A percentile compares a stretch with the other conserved stretches of the same genome.
Evolutionary conservation across 2,888 invertebrate species (phyloP).

Genomic region (Callinectes sapidus): DNA sequence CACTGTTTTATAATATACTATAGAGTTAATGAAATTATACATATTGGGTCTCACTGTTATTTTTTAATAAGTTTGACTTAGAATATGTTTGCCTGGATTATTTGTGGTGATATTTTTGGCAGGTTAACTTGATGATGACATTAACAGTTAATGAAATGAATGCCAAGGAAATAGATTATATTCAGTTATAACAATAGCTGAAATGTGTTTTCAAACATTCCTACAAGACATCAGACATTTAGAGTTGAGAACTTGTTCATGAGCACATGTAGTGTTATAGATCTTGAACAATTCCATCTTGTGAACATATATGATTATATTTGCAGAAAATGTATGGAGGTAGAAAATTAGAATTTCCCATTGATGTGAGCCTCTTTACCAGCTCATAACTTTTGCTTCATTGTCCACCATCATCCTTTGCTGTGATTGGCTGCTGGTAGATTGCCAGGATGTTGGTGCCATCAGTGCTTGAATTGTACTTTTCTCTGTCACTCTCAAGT

Average conservation of each 20-base stretch:
- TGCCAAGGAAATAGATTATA: background rate
- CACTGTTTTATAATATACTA: background rate
- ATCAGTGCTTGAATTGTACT: background rate
- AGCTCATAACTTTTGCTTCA: background rate
- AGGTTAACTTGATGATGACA: background rate
- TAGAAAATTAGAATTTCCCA: conserved; percentile 38
- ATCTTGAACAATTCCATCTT: conserved; percentile 13
- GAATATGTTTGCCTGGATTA: background rate
- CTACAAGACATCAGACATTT: background rate
- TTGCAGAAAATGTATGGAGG: background rate
- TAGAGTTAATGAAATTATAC: background rate
- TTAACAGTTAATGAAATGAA: background rate
- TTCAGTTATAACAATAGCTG: background rate
- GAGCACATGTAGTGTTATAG: background rate
- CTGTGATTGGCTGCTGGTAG: conserved; percentile 9
- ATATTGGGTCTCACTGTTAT: background rate
- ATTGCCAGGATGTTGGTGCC: background rate
- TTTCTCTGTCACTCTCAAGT: conserved; percentile 2
- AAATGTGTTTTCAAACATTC: conserved; percentile 35
- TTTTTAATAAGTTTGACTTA: background rate
- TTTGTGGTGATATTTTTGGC: conserved; percentile 1
- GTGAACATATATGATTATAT: background rate
- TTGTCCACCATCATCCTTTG: background rate
- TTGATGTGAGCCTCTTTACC: conserved; percentile 6
- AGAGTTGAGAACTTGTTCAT: background rate